Base-by-base conservation (phyloP, 2,797 vertebrate species). In the Astyanax mexicanus region DNA sequence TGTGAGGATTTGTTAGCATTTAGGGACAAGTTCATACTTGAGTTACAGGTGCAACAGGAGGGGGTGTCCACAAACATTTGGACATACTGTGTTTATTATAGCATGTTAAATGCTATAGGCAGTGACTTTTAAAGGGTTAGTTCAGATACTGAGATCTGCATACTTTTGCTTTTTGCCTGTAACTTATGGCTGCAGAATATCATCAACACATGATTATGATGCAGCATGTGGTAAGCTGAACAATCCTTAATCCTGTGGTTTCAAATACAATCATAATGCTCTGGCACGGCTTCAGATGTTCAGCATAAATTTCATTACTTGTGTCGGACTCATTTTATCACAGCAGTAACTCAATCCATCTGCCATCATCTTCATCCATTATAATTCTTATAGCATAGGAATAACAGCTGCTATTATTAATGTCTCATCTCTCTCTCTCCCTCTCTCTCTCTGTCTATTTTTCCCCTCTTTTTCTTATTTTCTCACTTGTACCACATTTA, bases 161-260 rank as follows among this genome's bases (percentile, higher is more conserved):
- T 23, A 1, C 5, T 21, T 62, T 23, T 62, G 37, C 0, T 11
- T 57, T 57, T 55, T 25, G 17, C 42, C 47, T n/a, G 32, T 25
- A 12, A 54, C 27, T n/a, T n/a, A n/a, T n/a, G 51, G 13, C 32
- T 61, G 40, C 15, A 40, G 5, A 44, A 64, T 69, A 3, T 57
- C 54, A 19, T 57, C 25, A 65, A 15, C n/a, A 19, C 13, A 10
- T 69, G 45, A 68, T 75, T 60, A 69, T 68, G 49, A 49, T 52
- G 55, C 15, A 10, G 7, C 58, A 40, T 19, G 11, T 10, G 15
- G 12, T 62, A 19, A 62, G 12, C 37, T 21, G 37, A 62, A 42
- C 13, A 6, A 42, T 62, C n/a, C 9, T 5, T 49, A 51, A 74
- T 57, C 32, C 21, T 61, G n/a, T 64, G n/a, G 47, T 27, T 77